phyloP scores from a whole-genome alignment of 2,113 vertebrate species.

The Okapia johnstoni region DNA sequence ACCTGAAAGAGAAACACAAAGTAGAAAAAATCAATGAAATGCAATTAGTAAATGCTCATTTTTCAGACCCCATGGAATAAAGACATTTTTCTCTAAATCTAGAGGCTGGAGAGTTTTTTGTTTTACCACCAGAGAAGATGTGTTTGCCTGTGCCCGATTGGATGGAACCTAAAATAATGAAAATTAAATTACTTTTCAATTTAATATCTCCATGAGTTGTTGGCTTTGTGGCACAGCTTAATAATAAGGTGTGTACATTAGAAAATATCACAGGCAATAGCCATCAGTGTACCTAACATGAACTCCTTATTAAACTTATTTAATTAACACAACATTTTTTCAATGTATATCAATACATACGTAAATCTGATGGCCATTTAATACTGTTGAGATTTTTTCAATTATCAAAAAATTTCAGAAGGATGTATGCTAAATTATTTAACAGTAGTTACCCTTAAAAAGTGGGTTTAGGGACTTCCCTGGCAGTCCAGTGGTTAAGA shows the following conservation, averaged over 20 bases:
- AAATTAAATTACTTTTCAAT: not conserved
- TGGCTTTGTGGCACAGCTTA: not conserved
- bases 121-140: not conserved
- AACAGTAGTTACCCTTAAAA: not conserved
- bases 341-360: not conserved
- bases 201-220: not conserved
- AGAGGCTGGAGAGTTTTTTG: not conserved
- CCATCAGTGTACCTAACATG: not conserved
- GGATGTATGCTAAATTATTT: not conserved
- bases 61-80: not conserved
- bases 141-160: not conserved
- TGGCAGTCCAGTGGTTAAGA: not conserved
- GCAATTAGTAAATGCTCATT: not conserved
- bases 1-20: not conserved
- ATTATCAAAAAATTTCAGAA: not conserved
- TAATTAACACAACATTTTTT: not conserved
- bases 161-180: not conserved
- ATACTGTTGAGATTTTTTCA: not conserved
- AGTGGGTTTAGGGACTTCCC: not conserved
- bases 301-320: not conserved
- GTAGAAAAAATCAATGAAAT: not conserved
- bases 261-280: not conserved
- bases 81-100: not conserved
- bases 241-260: not conserved
- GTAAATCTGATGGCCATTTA: not conserved